Evolutionary conservation across 2,888 invertebrate genomes (phyloP).

Genomic region (Holacanthella duospinosa): DNA sequence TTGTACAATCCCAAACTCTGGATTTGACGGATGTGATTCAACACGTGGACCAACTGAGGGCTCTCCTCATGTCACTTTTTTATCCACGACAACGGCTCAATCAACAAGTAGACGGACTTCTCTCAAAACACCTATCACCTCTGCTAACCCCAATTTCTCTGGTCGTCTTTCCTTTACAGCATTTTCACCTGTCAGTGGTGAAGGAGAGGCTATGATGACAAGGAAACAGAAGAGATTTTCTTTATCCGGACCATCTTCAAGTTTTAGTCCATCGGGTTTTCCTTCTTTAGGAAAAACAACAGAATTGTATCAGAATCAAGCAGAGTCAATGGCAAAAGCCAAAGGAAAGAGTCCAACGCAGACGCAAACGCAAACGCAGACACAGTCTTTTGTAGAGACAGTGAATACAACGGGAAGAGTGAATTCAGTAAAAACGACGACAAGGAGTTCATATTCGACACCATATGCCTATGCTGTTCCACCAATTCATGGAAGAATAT

Average conservation of each 20-base stretch:
- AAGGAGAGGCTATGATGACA: neutral
- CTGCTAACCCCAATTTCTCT: neutral
- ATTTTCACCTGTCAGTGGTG: conserved; percentile 18
- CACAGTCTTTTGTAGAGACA: conserved; percentile 8
- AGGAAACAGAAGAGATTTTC: conserved; percentile 4
- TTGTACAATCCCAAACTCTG: conserved; percentile 18
- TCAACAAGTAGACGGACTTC: neutral
- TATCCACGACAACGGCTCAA: neutral
- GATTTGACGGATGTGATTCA: neutral
- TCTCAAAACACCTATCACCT: neutral
- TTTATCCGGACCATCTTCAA: neutral
- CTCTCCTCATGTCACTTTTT: neutral
- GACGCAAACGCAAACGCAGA: neutral
- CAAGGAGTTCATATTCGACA: neutral
- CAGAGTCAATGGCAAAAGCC: no score
- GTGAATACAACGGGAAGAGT: neutral
- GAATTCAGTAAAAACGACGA: neutral
- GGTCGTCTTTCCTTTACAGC: neutral
- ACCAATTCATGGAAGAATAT: neutral
- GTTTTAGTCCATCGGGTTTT: neutral
- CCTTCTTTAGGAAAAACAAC: neutral
- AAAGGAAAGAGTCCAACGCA: no score
- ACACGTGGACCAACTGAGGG: conserved; percentile 6
- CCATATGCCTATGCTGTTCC: neutral
- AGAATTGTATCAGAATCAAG: neutral